phyloP scores from a whole-genome alignment of 2,888 invertebrate species.

The Dryocosmus kuriphilus region DNA sequence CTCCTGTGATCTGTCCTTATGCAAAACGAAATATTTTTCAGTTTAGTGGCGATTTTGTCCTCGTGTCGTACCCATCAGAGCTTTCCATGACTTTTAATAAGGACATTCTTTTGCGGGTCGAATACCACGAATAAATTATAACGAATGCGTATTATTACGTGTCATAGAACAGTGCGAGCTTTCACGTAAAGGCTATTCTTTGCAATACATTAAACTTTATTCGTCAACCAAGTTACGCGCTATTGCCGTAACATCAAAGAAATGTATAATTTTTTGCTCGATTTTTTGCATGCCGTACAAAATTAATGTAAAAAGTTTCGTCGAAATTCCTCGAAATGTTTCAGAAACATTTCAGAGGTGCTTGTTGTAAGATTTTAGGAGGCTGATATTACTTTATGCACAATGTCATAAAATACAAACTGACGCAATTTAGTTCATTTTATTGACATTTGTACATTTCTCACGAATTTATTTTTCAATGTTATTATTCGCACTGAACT shows the following conservation, averaged over 20 bases:
- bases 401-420: not conserved
- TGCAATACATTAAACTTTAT: constrained; percentile 25
- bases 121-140: constrained; percentile 25
- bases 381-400: not conserved
- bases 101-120: constrained; percentile 19
- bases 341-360: too few species aligned
- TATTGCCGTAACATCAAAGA: too few species aligned
- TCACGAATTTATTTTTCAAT: too few species aligned
- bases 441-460: not conserved
- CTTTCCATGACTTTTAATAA: constrained; percentile 28
- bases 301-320: too few species aligned
- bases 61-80: not conserved
- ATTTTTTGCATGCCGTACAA: too few species aligned
- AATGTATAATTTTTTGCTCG: too few species aligned
- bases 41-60: not conserved
- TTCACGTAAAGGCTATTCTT: constrained; percentile 16
- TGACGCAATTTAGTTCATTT: not conserved
- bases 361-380: too few species aligned
- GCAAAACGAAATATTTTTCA: not conserved
- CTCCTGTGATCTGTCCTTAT: not conserved
- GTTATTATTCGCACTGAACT: too few species aligned
- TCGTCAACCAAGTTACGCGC: not conserved
- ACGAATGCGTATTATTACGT: not conserved
- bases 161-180: constrained; percentile 6
- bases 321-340: too few species aligned